Evolutionary conservation across 2,888 invertebrate species (phyloP).

Genomic region (Scaeva pyrastri): DNA sequence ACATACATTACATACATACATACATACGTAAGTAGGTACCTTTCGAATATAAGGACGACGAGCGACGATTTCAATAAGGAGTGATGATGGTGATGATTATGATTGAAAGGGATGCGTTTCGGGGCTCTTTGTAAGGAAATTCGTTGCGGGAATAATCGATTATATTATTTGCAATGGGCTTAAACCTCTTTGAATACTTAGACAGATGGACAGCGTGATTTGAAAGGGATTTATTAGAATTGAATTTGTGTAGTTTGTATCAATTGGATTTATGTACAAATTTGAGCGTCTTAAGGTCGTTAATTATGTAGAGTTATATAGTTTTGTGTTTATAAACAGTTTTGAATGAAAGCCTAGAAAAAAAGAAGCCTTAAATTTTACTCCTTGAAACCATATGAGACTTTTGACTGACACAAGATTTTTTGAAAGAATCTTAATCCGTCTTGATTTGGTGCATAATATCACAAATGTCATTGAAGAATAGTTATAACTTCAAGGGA

Average conservation of each 20-base stretch:
- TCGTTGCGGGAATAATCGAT: conserved; percentile 57
- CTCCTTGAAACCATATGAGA: too few relatives aligned
- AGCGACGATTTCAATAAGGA: conserved; percentile 43
- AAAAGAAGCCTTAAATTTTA: too few relatives aligned
- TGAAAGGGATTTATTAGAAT: not conserved
- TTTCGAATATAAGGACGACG: not conserved
- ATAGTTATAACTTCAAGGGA: too few relatives aligned
- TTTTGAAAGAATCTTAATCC: too few relatives aligned
- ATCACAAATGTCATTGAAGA: too few relatives aligned
- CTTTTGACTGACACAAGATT: too few relatives aligned
- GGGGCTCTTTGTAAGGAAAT: conserved; percentile 42
- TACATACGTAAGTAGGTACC: not conserved
- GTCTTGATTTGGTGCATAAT: too few relatives aligned
- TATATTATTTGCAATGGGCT: not conserved
- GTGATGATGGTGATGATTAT: too few relatives aligned
- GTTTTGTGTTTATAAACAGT: too few relatives aligned
- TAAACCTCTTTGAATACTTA: not conserved
- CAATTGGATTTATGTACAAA: not conserved
- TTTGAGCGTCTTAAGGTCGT: not conserved
- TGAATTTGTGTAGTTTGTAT: conserved; percentile 1
- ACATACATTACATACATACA: too few relatives aligned
- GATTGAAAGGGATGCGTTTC: conserved; percentile 10
- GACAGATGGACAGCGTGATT: conserved; percentile 13
- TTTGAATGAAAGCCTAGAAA: too few relatives aligned
- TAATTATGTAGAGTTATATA: not conserved